Evolutionary conservation across 2,113 vertebrate genomes (phyloP), one percentile per base, ranked within the genome.

Genomic region (Leucoraja erinaceus): DNA sequence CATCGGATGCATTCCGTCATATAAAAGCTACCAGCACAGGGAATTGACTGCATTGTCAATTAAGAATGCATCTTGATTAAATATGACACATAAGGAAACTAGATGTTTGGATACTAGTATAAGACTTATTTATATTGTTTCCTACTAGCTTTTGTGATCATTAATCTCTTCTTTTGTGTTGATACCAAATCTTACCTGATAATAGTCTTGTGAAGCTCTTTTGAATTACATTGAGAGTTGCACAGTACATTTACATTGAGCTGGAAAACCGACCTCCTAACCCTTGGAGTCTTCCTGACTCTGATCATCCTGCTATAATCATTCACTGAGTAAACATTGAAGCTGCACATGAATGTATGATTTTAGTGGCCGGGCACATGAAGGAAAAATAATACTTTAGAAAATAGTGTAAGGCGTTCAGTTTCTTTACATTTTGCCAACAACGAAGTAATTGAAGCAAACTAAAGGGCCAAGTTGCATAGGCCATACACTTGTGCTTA

Each of bases 111-210:
- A 11, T 22, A 1, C 47, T 28, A 63, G 61, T 14, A 63, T 88
- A 88, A 31, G n/a, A 25, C 25, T 86, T 61, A 8, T 31, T 86
- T 86, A 31, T 63, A 86, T 86, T 86, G 83, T 86, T 86, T 59
- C 83, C 4, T 72, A 20, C 18, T 20, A 72, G 18, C 70, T 72
- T 72, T 72, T 25, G 70, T 20, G 70, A 22, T 72, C 16, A 72
- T 72, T 72, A 20, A 18, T 72, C 70, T 72, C 70, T 72, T 18
- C 18, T 20, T 72, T 20, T 72, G 70, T 72, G 70, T 20, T 20
- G 18, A 72, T 72, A 72, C 18, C 70, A 72, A 16, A 72, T 22
- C 18, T 72, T 72, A 20, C 22, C 22, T 18, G 18, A 22, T 72
- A 70, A 70, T 70, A 70, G 20, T 72, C 16, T 72, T 72, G 18